Evolutionary conservation across 2,113 vertebrate genomes (phyloP).

Genomic region (Oophaga pumilio): DNA sequence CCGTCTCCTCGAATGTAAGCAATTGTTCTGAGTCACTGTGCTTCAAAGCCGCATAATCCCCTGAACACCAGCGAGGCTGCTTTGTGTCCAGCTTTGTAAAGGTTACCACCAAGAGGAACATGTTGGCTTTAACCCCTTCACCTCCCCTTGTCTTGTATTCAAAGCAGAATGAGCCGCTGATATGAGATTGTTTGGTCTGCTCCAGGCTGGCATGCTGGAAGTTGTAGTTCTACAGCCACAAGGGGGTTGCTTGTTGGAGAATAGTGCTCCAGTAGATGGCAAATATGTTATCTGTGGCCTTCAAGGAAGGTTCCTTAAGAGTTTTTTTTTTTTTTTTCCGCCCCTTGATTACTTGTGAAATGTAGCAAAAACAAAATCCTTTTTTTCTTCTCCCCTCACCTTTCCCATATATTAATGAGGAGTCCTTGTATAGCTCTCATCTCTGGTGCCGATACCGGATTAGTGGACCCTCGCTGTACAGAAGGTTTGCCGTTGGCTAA

Average conservation of each 20-base stretch:
- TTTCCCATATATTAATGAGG: too few relatives aligned
- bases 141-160: not conserved
- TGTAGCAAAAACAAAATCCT: too few relatives aligned
- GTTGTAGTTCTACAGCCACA: not conserved
- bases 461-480: not conserved
- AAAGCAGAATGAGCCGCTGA: not conserved
- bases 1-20: constrained; percentile 9
- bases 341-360: too few relatives aligned
- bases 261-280: too few relatives aligned
- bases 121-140: constrained; percentile 1
- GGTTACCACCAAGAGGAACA: not conserved
- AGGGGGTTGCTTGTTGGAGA: not conserved
- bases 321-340: too few relatives aligned
- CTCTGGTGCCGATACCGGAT: not conserved
- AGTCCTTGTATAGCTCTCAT: too few relatives aligned
- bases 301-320: too few relatives aligned
- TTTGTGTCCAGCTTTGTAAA: constrained; percentile 34
- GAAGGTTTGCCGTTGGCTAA: not conserved
- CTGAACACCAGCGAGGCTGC: constrained; percentile 22
- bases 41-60: constrained; percentile 24
- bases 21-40: constrained; percentile 48
- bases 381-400: too few relatives aligned
- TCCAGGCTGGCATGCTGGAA: not conserved
- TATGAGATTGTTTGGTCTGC: not conserved
- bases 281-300: too few relatives aligned